Percentiles rank a stretch among this genome's conserved stretches.
These are phyloP conservation scores for Gallinago stenura DNA, from an alignment of 2,797 vertebrate genomes.

Conservation along the genomic window DNA sequence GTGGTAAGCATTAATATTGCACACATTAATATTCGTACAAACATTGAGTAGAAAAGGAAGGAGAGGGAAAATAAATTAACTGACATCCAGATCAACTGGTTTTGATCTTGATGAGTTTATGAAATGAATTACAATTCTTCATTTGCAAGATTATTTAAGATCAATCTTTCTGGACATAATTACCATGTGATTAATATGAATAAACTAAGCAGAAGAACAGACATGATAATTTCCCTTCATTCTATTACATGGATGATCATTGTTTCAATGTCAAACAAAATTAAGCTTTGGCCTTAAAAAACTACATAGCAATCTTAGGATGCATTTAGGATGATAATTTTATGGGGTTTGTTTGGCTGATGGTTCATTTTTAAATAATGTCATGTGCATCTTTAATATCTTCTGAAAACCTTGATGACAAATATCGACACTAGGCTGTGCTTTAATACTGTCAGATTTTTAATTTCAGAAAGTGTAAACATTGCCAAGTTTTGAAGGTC, in stretches of 20 bases:
- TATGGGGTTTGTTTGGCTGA: constrained; percentile 49
- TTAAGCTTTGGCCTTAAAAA: constrained; percentile 65
- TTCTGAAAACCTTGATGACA: constrained; percentile 67
- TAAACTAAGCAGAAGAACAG: constrained; percentile 61
- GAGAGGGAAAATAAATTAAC: constrained; percentile 51
- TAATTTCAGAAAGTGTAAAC: constrained; percentile 81
- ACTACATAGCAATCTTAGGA: constrained; percentile 41
- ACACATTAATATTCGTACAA: background rate
- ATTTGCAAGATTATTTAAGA: constrained; percentile 69
- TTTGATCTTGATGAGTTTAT: constrained; percentile 60
- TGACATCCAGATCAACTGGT: constrained; percentile 52
- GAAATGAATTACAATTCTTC: constrained; percentile 63
- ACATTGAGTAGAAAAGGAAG: constrained; percentile 30
- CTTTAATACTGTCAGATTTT: constrained; percentile 78
- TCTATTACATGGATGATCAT: constrained; percentile 48
- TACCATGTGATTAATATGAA: constrained; percentile 69
- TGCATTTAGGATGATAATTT: constrained; percentile 59
- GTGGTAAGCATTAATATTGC: background rate
- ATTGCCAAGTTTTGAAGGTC: constrained; percentile 81
- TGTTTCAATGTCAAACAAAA: constrained; percentile 67
- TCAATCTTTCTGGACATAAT: constrained; percentile 62
- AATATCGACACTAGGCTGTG: constrained; percentile 63
- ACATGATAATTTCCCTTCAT: constrained; percentile 60
- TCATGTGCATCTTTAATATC: constrained; percentile 63
- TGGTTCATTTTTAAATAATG: constrained; percentile 55